phyloP scores from a whole-genome alignment of 2,797 vertebrate species.

The Myiotriccus ornatus region DNA sequence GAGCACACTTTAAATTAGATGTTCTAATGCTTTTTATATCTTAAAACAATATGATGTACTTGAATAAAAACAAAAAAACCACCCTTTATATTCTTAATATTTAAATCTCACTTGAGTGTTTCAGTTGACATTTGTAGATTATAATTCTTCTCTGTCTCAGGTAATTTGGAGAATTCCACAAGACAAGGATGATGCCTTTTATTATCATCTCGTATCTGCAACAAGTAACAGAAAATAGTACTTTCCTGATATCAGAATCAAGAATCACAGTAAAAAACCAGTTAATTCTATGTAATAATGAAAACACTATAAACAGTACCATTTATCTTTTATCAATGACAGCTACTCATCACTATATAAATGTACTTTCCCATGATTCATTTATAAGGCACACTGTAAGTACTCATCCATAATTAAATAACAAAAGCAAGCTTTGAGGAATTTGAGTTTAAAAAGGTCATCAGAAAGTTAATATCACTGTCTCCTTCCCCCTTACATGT shows the following conservation, averaged over 20 bases:
- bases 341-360: not conserved
- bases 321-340: not conserved
- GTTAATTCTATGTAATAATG: not conserved
- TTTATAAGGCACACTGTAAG: not conserved
- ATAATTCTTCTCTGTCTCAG: constrained; percentile 98
- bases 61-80: not conserved
- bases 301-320: not conserved
- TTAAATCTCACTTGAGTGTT: constrained; percentile 91
- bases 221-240: constrained; percentile 47
- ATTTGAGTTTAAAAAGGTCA: not conserved
- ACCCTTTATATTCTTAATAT: not conserved
- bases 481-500: not conserved
- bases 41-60: not conserved
- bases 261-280: not conserved
- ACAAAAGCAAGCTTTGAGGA: not conserved
- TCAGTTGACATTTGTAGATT: constrained; percentile 99
- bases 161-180: constrained; percentile 96
- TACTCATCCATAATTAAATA: not conserved
- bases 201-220: constrained; percentile 95
- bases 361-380: not conserved
- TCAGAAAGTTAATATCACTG: not conserved
- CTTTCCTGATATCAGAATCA: not conserved
- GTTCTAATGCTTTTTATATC: not conserved
- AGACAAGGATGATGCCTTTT: constrained; percentile 97
- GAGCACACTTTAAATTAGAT: not conserved